Evolutionary conservation across 2,888 invertebrate genomes (phyloP), one percentile per base, ranked within the genome.

Genomic region (Pheosia gnoma): DNA sequence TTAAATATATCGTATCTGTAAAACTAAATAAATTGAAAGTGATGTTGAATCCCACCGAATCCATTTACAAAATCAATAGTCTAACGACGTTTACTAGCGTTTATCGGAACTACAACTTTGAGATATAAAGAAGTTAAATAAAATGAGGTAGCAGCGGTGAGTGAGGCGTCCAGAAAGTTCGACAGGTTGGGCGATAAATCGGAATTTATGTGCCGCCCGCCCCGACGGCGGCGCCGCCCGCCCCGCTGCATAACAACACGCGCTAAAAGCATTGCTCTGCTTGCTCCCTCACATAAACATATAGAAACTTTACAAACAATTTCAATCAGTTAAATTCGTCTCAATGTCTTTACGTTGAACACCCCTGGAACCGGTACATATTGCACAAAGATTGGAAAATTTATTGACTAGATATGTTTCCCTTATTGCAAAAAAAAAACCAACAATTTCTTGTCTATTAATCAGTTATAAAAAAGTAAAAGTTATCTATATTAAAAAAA

Each of bases 121-220:
- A 73, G 81, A 67, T 72, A 84, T 87, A 87, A 88, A 86, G 87
- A 88, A 89, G 88, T 90, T 88, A 86, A 89, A 88, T 89, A 89
- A 89, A 89, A 87, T 89, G 88, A 85, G 84, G 86, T 86, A 76
- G 87, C 83, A 76, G 87, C 83, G 83, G 84, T 82, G 88, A 85
- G 85, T 84, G 86, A 86, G 88, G 82, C 84, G 86, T 86, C 88
- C 86, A 85, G 84, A 87, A 91, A 91, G 88, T 91, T 91, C 87
- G 89, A 87, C 90, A 91, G 90, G 88, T 89, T 84, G 73, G 67
- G 79, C 90, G 89, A 90, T 90, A 90, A 91, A 90, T 86, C 83
- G 83, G 83, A 84, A 91, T 91, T 91, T 91, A 92, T 90, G 89
- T 83, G 82, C 87, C 84, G 85, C 84, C 81, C 64, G 63, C 58